Evolutionary conservation across 2,888 invertebrate genomes (phyloP), one percentile per base, ranked within the genome.

Genomic region (Tuberolachnus salignus): DNA sequence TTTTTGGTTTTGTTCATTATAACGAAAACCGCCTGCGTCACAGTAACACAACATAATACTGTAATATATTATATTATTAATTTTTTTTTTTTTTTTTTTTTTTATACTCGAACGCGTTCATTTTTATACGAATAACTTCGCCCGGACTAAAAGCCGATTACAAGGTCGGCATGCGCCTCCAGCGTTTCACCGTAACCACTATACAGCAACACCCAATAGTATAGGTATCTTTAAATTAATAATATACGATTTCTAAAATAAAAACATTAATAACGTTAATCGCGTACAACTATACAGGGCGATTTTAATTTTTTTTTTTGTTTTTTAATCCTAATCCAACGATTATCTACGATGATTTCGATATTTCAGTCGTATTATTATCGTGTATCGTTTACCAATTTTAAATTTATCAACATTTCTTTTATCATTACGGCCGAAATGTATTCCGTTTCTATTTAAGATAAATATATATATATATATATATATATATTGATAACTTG

Each of bases 71-170:
- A 23, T 8, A 49, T 49, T 49, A 14, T 13, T 26, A 23, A 13
- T 66, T 66, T 49, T 66, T 44, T 61, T 34, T 21, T 21, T 46
- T 44, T 49, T 19, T 8, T n/a, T n/a, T n/a, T n/a, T n/a, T n/a
- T n/a, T n/a, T n/a, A n/a, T n/a, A 23, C 23, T 14, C 14, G 10
- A 10, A n/a, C 59, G 13, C 26, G n/a, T 51, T 16, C 2, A 1
- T 8, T 21, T 4, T 34, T 61, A n/a, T 61, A 57, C 1, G 23
- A 6, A 51, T 42, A 14, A 10, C 55, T 61, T n/a, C 61, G 34
- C 51, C 61, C 49, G 72, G 61, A 61, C 61, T 34, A 73, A 72
- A 63, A 44, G 73, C 42, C 72, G n/a, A 13, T 21, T 23, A n/a
- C 73, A 64, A 53, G 73, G 73, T 42, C 64, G 34, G 14, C 42